phyloP scores from a whole-genome alignment of 2,888 invertebrate species.

The Agriopis aurantiaria region DNA sequence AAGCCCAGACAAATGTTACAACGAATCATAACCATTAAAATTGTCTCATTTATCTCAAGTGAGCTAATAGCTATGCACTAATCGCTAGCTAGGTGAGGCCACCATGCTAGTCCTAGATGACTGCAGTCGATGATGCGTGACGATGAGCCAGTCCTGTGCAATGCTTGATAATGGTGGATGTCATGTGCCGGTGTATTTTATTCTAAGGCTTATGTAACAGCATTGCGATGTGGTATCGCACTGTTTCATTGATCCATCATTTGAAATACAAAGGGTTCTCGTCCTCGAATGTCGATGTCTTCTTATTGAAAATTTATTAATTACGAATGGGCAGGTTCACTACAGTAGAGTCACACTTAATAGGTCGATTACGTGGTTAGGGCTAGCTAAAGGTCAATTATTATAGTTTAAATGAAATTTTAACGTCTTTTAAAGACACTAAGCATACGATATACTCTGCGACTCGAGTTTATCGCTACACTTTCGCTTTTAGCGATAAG shows the following conservation, averaged over 20 bases:
- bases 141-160: constrained; percentile 82
- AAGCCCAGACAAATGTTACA: constrained; percentile 65
- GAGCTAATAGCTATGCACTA: constrained; percentile 72
- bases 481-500: no score
- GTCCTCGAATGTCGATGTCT: constrained; percentile 36
- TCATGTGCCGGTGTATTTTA: constrained; percentile 76
- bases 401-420: constrained; percentile 42
- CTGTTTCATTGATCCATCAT: constrained; percentile 42
- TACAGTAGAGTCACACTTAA: constrained; percentile 40
- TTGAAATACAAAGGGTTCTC: constrained; percentile 44
- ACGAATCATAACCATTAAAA: constrained; percentile 61
- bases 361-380: constrained; percentile 47
- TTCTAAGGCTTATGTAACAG: constrained; percentile 52
- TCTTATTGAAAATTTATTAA: constrained; percentile 51
- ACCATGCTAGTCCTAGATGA: constrained; percentile 83
- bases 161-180: constrained; percentile 80
- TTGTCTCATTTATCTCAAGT: constrained; percentile 53
- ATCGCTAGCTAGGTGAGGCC: constrained; percentile 80
- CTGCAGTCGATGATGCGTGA: constrained; percentile 75
- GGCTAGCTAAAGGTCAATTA: constrained; percentile 55
- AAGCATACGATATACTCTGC: background rate
- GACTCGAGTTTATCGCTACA: no score
- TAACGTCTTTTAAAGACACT: constrained; percentile 20
- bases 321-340: constrained; percentile 27
- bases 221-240: constrained; percentile 43